Evolutionary conservation across 2,797 vertebrate species (phyloP), one percentile per base, ranked within the genome.

Genomic region (Leptatherina wallacei): DNA sequence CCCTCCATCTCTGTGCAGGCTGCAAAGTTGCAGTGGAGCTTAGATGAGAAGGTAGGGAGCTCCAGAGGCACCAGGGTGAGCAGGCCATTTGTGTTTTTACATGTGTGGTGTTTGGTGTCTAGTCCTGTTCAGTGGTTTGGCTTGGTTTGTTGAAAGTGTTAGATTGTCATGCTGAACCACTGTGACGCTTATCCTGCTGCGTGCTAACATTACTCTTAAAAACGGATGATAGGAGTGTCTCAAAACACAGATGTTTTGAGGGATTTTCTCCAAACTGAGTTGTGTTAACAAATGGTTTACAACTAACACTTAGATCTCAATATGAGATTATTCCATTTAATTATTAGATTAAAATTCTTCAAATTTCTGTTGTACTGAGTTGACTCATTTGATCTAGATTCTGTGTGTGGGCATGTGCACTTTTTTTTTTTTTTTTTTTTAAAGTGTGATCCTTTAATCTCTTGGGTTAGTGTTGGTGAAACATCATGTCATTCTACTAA

Each of bases 1-100:
- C 63, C 87, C 78, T 88, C 82, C 88, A 91, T 94, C 83, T 92
- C 86, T 91, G 90, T 89, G 83, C 93, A 95, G 95, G 93, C 94
- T 93, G 90, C 93, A 91, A 93, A 94, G 85, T 89, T 92, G 88
- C 94, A 95, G 90, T 95, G 94, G 95, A 93, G 93, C 88, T 94
- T 95, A 94, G 91, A 92, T 93, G 93, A 95, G 91, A 94, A 93
- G 91, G 93, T 94, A 95, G 94, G 94, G 89, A 93, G 87, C 89
- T 87, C 88, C 88, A 84, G 89, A 93, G 89, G 84, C 89, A 85
- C 82, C 91, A 91, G 93, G 93, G 94, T 95, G 94, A 94, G 93
- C 88, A 89, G 82, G 88, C 77, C 83, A 83, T 85, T 81, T 63
- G 88, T 88, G 78, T 71, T 49, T 47, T 57, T 86, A 68, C 57